phyloP scores from a whole-genome alignment of 2,113 vertebrate genomes.

The Nycticebus coucang region DNA sequence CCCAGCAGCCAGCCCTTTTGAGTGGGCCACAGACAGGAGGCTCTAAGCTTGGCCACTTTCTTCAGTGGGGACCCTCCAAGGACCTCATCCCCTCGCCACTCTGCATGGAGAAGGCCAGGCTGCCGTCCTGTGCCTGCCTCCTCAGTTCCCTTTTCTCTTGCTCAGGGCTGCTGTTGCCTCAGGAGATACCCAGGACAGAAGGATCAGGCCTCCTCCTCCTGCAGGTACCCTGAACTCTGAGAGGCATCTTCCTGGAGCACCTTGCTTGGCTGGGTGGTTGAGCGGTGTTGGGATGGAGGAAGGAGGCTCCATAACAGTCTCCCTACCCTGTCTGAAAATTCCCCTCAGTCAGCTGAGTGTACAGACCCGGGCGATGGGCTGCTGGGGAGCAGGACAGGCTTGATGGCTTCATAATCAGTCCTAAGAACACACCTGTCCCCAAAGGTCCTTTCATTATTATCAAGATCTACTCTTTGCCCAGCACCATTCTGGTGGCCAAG shows the following conservation, averaged over 20 bases:
- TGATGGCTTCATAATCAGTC: neutral
- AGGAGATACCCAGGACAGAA: neutral
- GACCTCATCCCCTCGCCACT: too few species aligned
- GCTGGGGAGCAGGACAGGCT: neutral
- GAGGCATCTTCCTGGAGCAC: neutral
- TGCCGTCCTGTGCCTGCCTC: neutral
- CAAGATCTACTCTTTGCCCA: neutral
- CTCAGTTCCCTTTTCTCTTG: conserved; percentile 4
- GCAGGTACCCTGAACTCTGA: accelerated
- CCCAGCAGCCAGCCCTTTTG: neutral
- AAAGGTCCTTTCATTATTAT: neutral
- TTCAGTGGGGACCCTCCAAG: neutral
- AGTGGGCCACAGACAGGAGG: neutral
- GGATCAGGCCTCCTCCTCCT: neutral
- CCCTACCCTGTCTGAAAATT: neutral
- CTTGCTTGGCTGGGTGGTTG: too few species aligned
- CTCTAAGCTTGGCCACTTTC: neutral
- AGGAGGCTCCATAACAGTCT: neutral
- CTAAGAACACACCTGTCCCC: neutral
- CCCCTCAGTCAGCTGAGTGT: too few species aligned
- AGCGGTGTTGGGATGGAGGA: neutral
- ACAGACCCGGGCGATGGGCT: neutral
- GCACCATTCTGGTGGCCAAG: neutral
- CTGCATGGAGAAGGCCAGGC: neutral
- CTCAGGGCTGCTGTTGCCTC: neutral